A percentile compares a stretch with the other conserved stretches of the same genome.
Conservation (phyloP, 2,888 invertebrate species). For the Clanis bilineata region DNA sequence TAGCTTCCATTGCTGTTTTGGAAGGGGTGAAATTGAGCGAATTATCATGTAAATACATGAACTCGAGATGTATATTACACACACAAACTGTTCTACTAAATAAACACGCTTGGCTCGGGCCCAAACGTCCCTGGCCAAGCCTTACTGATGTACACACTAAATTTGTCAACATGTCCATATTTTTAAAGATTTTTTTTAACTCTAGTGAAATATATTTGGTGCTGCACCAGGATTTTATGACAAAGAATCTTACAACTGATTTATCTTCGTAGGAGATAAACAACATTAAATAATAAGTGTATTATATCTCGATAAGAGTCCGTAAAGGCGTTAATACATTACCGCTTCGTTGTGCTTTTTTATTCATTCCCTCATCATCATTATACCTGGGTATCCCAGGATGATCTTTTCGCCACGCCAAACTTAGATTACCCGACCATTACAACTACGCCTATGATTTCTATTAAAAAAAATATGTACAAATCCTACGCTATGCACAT, state of each 20-base stretch:
- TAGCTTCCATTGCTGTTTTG: neutral
- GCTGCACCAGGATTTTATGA: too few relatives aligned
- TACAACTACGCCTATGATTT: neutral
- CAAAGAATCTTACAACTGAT: too few relatives aligned
- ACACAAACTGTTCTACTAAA: slow-evolving; percentile 52
- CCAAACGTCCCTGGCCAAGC: slow-evolving; percentile 48
- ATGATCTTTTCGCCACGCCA: neutral
- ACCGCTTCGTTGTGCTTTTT: too few relatives aligned
- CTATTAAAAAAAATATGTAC: neutral
- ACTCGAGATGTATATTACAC: slow-evolving; percentile 48
- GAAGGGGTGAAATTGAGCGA: slow-evolving; percentile 27
- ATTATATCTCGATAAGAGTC: too few relatives aligned
- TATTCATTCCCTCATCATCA: too few relatives aligned
- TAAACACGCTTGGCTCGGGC: slow-evolving; percentile 57
- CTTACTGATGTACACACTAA: slow-evolving; percentile 43
- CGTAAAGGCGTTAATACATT: too few relatives aligned
- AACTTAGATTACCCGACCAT: neutral
- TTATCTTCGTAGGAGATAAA: too few relatives aligned
- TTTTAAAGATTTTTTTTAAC: slow-evolving; percentile 21
- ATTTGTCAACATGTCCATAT: slow-evolving; percentile 53
- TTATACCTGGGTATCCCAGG: too few relatives aligned
- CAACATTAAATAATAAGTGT: too few relatives aligned
- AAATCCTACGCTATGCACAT: neutral
- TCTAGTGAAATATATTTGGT: neutral
- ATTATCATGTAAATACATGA: slow-evolving; percentile 53